Percentiles rank a stretch among this genome's conserved stretches.
Evolutionary conservation across 2,113 vertebrate species (phyloP).

Genomic region (Megaceryle maxima): DNA sequence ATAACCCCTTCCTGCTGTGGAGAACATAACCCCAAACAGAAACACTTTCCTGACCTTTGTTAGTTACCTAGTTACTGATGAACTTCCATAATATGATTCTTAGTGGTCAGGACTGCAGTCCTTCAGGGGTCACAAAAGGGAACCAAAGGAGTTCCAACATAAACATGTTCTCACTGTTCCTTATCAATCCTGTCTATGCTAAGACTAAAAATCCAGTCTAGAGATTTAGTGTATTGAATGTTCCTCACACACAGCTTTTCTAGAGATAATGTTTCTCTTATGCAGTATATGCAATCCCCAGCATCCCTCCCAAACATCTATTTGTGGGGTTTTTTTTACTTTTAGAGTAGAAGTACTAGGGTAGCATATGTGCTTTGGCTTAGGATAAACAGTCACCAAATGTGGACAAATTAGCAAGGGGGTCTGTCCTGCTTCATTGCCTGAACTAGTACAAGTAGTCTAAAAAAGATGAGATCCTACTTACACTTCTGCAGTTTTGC

Average conservation of each 20-base stretch:
- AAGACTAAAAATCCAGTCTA: background rate
- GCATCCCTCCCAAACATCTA: background rate
- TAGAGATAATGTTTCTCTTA: background rate
- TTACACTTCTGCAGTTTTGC: background rate
- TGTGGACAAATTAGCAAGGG: accelerated
- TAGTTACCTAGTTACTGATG: too few species aligned
- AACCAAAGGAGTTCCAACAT: background rate
- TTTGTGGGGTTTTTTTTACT: background rate
- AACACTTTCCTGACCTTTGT: background rate
- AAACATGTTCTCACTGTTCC: background rate
- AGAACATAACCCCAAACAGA: background rate
- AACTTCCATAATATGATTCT: background rate
- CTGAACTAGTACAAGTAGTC: background rate
- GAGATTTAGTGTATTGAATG: background rate
- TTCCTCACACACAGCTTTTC: background rate
- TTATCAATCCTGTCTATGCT: background rate
- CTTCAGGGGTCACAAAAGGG: background rate
- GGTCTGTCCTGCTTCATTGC: background rate
- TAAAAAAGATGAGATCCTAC: background rate
- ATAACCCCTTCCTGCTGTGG: background rate
- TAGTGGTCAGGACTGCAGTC: background rate
- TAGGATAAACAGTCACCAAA: background rate
- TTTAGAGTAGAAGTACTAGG: background rate
- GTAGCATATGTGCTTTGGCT: background rate
- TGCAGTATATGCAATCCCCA: background rate